phyloP scores from a whole-genome alignment of 2,888 invertebrate genomes.

The Aspidiotus rigidus region DNA sequence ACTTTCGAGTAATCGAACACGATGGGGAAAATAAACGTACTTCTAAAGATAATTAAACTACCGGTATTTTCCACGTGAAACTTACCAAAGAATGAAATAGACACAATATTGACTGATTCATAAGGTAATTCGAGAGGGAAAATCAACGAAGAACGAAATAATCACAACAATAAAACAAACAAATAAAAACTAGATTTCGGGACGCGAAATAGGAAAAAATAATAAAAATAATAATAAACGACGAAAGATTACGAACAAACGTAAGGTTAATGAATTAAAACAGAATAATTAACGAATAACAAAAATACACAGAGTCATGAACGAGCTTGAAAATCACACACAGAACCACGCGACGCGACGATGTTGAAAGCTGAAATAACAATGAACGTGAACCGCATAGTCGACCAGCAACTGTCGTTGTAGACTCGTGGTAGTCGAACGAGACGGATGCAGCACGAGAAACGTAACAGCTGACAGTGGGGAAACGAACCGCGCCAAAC shows the following conservation, averaged over 20 bases:
- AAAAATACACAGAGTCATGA: constrained; percentile 11
- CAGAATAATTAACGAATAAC: constrained; percentile 7
- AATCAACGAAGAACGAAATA: constrained; percentile 4
- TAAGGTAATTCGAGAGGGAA: not conserved
- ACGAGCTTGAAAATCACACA: constrained; percentile 11
- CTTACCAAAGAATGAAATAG: constrained; percentile 14
- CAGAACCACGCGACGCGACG: constrained; percentile 1
- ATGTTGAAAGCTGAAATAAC: constrained; percentile 3
- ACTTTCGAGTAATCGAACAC: not conserved
- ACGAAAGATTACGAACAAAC: constrained; percentile 13
- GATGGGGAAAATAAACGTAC: not conserved
- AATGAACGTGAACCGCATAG: not conserved
- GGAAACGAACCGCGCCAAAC: not conserved
- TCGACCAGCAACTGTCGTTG: too few relatives aligned
- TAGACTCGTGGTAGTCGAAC: too few relatives aligned
- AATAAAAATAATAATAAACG: constrained; percentile 2
- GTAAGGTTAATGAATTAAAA: constrained; percentile 14
- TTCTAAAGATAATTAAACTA: not conserved
- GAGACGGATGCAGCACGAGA: constrained; percentile 6
- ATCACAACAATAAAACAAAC: constrained; percentile 18
- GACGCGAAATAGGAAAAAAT: not conserved
- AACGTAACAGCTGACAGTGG: not conserved
- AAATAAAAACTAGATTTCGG: not conserved
- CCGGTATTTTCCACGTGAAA: constrained; percentile 5
- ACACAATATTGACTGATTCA: not conserved